Evolutionary conservation across 2,888 invertebrate genomes (phyloP), one percentile per base, ranked within the genome.

Genomic region (Anthoptus insignis): DNA sequence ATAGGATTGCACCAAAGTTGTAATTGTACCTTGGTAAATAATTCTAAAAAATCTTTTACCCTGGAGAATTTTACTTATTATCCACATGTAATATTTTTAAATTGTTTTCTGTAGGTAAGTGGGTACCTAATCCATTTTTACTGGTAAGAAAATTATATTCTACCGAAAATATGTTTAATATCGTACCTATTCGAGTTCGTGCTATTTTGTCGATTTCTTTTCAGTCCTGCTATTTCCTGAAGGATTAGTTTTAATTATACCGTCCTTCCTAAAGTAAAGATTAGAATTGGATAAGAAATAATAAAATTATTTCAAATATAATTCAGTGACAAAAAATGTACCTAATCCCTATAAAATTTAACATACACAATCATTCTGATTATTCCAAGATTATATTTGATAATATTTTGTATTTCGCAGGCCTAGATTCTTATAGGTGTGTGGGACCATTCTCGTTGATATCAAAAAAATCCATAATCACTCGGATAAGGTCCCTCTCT

Each of bases 391-490:
- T 42, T 7, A 42, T 42, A 42, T n/a, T n/a, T n/a, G 7, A 27
- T 7, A 7, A 3, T 45, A 14, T 56, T 14, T 27, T 64, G 68
- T 72, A 73, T 79, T 81, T 80, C 81, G 78, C 80, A 83, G 86
- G 86, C 87, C 86, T 89, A 91, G 82, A 80, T 83, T 83, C 82
- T 79, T 78, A 29, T 84, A 86, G 87, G 86, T 87, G 87, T 83
- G 79, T 85, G 92, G 92, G 92, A 93, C 92, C 92, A 92, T 82
- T 84, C 81, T 84, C 86, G 50, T 88, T 86, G 85, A 91, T 91
- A 92, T 92, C 91, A 91, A 82, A 71, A 81, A 83, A 84, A 88
- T 77, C 87, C 91, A 89, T 91, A 88, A 91, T 91, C 90, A 90
- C 78, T 75, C 78, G 81, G 81, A 78, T 76, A 63, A 87, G 84